Conservation (phyloP, 2,797 vertebrate species). For the Oryzias dopingdopingensis region DNA sequence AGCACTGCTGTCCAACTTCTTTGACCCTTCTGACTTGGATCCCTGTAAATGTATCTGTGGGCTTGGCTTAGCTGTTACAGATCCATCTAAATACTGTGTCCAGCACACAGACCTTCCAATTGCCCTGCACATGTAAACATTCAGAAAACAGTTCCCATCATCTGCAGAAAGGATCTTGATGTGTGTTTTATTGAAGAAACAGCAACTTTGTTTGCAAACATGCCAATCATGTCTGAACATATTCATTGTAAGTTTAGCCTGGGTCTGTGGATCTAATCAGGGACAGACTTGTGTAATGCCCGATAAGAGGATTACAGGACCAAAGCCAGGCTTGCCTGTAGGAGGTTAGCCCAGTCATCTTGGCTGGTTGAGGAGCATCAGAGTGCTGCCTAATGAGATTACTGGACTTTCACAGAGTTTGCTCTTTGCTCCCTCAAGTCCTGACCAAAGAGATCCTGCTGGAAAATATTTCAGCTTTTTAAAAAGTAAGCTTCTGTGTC, state of each 20-base stretch:
- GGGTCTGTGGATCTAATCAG: conserved; percentile 70
- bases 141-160: no score
- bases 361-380: conserved; percentile 66
- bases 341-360: conserved; percentile 70
- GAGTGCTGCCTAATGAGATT: conserved; percentile 77
- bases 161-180: not conserved
- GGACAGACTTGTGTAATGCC: conserved; percentile 81
- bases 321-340: conserved; percentile 72
- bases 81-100: not conserved
- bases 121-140: no score
- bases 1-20: no score
- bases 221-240: conserved; percentile 30
- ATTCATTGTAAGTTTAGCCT: conserved; percentile 42
- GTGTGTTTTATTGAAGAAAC: not conserved
- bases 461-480: conserved; percentile 11
- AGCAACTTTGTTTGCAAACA: conserved; percentile 36
- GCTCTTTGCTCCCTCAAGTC: conserved; percentile 62
- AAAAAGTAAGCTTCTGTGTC: no score
- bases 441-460: conserved; percentile 28
- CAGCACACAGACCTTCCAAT: not conserved
- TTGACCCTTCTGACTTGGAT: no score
- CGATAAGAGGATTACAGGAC: conserved; percentile 77
- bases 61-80: not conserved
- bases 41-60: no score
- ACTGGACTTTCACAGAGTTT: conserved; percentile 69